These are phyloP conservation scores for Gambusia holbrooki DNA, from an alignment of 2,113 vertebrate species.

Conservation along the genomic window DNA sequence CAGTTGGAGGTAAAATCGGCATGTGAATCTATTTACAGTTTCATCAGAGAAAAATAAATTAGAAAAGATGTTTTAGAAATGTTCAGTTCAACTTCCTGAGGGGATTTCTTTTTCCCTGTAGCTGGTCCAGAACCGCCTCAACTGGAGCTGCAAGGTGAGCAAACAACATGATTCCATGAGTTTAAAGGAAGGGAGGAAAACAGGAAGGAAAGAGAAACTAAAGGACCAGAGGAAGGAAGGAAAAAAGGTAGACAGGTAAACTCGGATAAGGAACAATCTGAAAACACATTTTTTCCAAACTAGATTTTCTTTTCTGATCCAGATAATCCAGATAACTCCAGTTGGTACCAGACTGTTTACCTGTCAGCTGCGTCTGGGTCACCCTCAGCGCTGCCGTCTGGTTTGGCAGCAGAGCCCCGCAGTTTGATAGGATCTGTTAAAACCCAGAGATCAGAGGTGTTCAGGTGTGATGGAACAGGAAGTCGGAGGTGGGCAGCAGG, in stretches of 20 bases:
- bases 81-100: conserved; percentile 51
- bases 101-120: conserved; percentile 3
- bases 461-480: not conserved
- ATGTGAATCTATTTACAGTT: conserved; percentile 50
- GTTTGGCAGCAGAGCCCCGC: conserved; percentile 46
- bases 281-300: no score
- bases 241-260: no score
- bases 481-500: not conserved
- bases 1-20: conserved; percentile 11
- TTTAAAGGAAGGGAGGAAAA: not conserved
- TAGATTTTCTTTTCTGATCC: no score
- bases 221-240: no score
- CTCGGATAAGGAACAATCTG: no score
- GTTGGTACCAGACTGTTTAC: conserved; percentile 29
- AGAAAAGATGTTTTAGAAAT: conserved; percentile 44
- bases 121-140: conserved; percentile 35
- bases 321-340: no score
- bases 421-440: conserved; percentile 67
- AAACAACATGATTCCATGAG: not conserved
- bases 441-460: not conserved
- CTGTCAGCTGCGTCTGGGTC: conserved; percentile 69
- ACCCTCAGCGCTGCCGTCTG: conserved; percentile 41
- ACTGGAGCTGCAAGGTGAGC: conserved; percentile 62
- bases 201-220: no score
- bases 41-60: conserved; percentile 68